phyloP scores from a whole-genome alignment of 2,888 invertebrate genomes.

The Argyra leucocephala region DNA sequence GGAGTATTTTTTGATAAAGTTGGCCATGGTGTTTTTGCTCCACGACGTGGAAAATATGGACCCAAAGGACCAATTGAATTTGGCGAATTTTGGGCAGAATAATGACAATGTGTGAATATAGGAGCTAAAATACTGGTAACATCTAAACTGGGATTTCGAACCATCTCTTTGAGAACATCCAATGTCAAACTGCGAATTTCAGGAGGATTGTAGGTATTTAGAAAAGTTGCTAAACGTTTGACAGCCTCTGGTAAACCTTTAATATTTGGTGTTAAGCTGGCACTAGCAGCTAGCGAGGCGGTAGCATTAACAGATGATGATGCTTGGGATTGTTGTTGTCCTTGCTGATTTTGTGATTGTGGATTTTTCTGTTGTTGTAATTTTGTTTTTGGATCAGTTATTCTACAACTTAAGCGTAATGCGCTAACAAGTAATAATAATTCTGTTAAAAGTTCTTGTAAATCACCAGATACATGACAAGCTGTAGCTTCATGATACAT shows the following conservation, averaged over 20 bases:
- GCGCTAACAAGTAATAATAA: slow-evolving; percentile 64
- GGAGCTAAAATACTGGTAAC: slow-evolving; percentile 71
- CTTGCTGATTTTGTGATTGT: slow-evolving; percentile 32
- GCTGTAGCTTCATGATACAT: slow-evolving; percentile 92
- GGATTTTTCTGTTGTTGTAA: slow-evolving; percentile 33
- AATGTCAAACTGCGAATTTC: slow-evolving; percentile 72
- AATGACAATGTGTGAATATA: slow-evolving; percentile 74
- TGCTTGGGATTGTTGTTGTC: slow-evolving; percentile 34
- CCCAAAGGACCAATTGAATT: slow-evolving; percentile 58
- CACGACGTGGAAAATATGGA: slow-evolving; percentile 66
- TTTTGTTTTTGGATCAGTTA: slow-evolving; percentile 38
- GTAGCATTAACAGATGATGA: slow-evolving; percentile 34
- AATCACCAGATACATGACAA: slow-evolving; percentile 72
- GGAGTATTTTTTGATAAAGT: slow-evolving; percentile 54
- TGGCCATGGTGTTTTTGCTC: slow-evolving; percentile 48
- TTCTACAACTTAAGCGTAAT: slow-evolving; percentile 51
- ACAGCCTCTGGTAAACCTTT: slow-evolving; percentile 85
- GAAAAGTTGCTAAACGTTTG: slow-evolving; percentile 73
- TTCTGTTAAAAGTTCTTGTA: slow-evolving; percentile 73
- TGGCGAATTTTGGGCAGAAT: slow-evolving; percentile 65
- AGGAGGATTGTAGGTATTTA: slow-evolving; percentile 80
- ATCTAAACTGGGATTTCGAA: slow-evolving; percentile 40
- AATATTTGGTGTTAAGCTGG: slow-evolving; percentile 37
- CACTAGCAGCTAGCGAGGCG: slow-evolving; percentile 32
- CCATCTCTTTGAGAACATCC: slow-evolving; percentile 48